Percentiles rank a stretch among this genome's conserved stretches.
Evolutionary conservation across 2,888 invertebrate species (phyloP).

Genomic region (Limnephilus lunatus): DNA sequence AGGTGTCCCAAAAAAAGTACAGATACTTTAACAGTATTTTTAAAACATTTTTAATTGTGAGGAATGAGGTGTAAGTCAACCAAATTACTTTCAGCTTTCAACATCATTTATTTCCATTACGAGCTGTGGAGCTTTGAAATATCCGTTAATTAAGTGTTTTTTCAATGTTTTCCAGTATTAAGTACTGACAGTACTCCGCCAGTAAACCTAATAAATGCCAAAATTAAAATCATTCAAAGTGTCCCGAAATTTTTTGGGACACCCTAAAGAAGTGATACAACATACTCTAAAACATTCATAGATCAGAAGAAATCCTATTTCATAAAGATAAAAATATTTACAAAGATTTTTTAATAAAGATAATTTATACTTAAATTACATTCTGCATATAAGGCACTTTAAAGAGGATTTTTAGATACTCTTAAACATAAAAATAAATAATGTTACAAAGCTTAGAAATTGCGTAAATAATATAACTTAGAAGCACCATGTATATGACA

Average conservation of each 20-base stretch:
- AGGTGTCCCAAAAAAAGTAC: not conserved
- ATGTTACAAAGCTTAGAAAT: not conserved
- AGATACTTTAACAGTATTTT: not conserved
- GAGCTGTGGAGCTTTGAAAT: not conserved
- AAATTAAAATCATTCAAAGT: not conserved
- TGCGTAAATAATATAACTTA: slow-evolving; percentile 15
- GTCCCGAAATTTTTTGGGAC: not conserved
- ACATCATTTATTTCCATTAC: not conserved
- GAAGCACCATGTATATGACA: slow-evolving; percentile 12
- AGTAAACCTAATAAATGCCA: not conserved
- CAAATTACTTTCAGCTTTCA: not conserved
- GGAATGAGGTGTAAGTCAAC: not conserved
- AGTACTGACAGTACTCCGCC: not conserved
- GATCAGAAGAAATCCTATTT: not conserved
- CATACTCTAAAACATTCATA: not conserved
- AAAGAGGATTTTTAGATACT: slow-evolving; percentile 29
- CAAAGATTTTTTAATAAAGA: slow-evolving; percentile 1
- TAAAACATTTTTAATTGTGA: not conserved
- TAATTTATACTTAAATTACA: not conserved
- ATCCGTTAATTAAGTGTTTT: not conserved
- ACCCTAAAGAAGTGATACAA: not conserved
- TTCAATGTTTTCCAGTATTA: not conserved
- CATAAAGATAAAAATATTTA: slow-evolving; percentile 31
- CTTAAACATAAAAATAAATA: slow-evolving; percentile 43
- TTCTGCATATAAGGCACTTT: slow-evolving; percentile 38